A percentile compares a stretch with the other conserved stretches of the same genome.
phyloP scores from a whole-genome alignment of 2,797 vertebrate genomes.

The Sebastes flavidus region DNA sequence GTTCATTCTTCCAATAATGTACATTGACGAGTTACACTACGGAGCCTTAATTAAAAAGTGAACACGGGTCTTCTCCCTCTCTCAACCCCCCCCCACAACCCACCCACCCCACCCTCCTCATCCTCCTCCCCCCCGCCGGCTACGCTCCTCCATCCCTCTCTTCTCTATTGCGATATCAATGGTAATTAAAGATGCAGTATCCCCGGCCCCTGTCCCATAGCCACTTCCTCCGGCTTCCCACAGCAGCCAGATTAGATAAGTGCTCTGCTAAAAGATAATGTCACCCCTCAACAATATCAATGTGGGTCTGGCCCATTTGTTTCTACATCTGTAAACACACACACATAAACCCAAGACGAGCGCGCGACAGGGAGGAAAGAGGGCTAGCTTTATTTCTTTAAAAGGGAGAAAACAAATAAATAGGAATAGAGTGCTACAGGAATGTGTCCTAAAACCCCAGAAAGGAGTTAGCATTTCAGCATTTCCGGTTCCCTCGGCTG shows the following conservation, averaged over 20 bases:
- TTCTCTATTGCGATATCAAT: constrained; percentile 80
- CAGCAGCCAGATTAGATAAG: constrained; percentile 84
- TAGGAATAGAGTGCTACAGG: no score
- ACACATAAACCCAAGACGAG: constrained; percentile 8
- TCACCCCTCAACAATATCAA: constrained; percentile 77
- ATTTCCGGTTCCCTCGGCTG: no score
- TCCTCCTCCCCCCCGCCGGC: constrained; percentile 10
- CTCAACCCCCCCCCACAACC: constrained; percentile 20
- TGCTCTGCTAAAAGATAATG: constrained; percentile 79
- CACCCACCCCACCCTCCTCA: not conserved
- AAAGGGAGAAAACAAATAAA: not conserved
- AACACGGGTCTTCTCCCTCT: constrained; percentile 77
- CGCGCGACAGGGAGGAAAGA: not conserved
- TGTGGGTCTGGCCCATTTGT: constrained; percentile 67
- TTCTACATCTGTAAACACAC: constrained; percentile 71
- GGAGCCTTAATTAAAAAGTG: constrained; percentile 99
- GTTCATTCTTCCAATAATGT: constrained; percentile 99
- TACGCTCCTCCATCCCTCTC: constrained; percentile 58
- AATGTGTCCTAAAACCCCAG: no score
- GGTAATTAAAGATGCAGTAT: constrained; percentile 86
- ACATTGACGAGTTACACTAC: constrained; percentile 99
- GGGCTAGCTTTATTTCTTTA: constrained; percentile 7
- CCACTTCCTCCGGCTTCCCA: constrained; percentile 77
- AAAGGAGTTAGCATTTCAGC: no score
- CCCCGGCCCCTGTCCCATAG: constrained; percentile 71